Evolutionary conservation across 1,140 invertebrate genomes (phyloP), one percentile per base, ranked within the genome.

Genomic region (Venustaconcha ellipsiformis): DNA sequence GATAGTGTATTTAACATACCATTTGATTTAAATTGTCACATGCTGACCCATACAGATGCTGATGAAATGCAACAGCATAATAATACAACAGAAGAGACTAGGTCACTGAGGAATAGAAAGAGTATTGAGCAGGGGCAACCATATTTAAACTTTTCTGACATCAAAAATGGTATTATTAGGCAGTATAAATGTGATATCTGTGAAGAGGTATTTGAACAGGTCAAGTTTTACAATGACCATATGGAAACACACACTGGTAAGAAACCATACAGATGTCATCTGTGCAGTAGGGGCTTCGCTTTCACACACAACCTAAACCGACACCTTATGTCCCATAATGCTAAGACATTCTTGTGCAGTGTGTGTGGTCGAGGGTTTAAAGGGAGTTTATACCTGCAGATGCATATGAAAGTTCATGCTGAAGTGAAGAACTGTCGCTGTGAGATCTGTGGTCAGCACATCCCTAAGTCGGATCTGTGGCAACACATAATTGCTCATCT

Each of bases 251-350:
- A 60, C 55, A 67, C 37, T 12, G 58, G 17, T 55, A 26, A 67
- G 14, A 74, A 74, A 55, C 66, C 66, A 14, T 74, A 74, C 65
- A 48, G 14, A 23, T 74, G 72, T 60, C 30, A 14, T 14, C 26
- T 62, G 14, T 74, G 72, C 58, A n/a, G 12, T 37, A n/a, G 72
- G 23, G n/a, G 30, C 2, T 74, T 74, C 57, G 12, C 57, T 6
- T 66, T 60, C 14, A n/a, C 30, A 17, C 72, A 74, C 20, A 67
- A 74, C 37, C 23, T 74, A 20, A 74, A 74, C 26, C 64, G 72
- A 14, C 72, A 74, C 58, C 67, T 67, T 60, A 68, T 74, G 64
- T 74, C 65, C 18, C 72, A 74, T 20, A 74, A 67, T 68, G 57
- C 64, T 2, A 74, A 68, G 37, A 55, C 64, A 26, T 62, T 62